These are phyloP conservation scores for Lepidurus packardi DNA, from an alignment of 1,140 invertebrate genomes.

Conservation along the genomic window DNA sequence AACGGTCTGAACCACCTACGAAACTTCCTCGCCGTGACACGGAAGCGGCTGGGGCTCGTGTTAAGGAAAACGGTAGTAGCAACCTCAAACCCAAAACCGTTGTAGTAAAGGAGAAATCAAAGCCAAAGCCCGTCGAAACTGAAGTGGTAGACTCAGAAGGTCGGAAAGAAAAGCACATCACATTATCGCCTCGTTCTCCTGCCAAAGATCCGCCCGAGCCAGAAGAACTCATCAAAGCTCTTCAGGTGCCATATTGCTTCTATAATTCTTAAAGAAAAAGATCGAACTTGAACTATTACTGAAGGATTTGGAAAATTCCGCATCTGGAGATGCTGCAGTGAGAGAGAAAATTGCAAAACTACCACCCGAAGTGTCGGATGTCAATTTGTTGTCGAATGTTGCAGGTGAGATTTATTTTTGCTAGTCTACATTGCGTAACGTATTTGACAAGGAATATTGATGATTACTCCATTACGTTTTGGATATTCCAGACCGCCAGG, in stretches of 20 bases:
- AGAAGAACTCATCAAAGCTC: slow-evolving; percentile 75
- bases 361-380: slow-evolving; percentile 89
- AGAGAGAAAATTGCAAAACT: slow-evolving; percentile 87
- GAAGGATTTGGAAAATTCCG: slow-evolving; percentile 83
- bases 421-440: neutral
- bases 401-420: slow-evolving; percentile 53
- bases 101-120: slow-evolving; percentile 49
- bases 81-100: neutral
- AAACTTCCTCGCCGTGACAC: slow-evolving; percentile 35
- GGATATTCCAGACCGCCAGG: slow-evolving; percentile 58
- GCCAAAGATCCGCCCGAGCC: slow-evolving; percentile 81
- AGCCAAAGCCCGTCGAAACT: slow-evolving; percentile 41
- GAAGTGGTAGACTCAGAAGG: slow-evolving; percentile 58
- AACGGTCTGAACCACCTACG: slow-evolving; percentile 30
- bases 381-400: slow-evolving; percentile 71
- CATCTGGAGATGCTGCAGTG: slow-evolving; percentile 85
- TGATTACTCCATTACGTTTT: slow-evolving; percentile 6
- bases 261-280: neutral
- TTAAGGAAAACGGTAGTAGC: neutral
- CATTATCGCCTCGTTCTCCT: slow-evolving; percentile 67
- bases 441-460: slow-evolving; percentile 26
- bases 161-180: slow-evolving; percentile 64
- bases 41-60: neutral
- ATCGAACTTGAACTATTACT: slow-evolving; percentile 44
- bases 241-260: slow-evolving; percentile 50